Evolutionary conservation across 2,888 invertebrate species (phyloP).

Genomic region (Chalcosyrphus nemorum): DNA sequence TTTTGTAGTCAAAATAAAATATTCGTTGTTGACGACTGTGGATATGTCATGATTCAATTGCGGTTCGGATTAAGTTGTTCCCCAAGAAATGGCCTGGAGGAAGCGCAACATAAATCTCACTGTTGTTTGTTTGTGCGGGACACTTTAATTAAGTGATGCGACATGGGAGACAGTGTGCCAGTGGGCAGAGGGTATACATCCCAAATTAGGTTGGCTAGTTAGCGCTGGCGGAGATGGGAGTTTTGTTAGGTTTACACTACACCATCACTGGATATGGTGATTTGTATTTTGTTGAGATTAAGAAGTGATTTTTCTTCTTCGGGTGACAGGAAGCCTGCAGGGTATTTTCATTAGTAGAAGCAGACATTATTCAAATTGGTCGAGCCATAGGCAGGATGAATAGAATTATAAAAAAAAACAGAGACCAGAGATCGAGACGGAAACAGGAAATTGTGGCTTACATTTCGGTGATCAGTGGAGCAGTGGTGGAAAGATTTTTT

Average conservation of each 20-base stretch:
- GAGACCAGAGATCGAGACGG: slow-evolving; percentile 7
- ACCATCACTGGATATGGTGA: slow-evolving; percentile 29
- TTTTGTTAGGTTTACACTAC: slow-evolving; percentile 2
- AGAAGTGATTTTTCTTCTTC: slow-evolving; percentile 53
- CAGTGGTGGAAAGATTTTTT: not conserved
- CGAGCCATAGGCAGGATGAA: slow-evolving; percentile 47
- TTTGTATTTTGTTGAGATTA: slow-evolving; percentile 47
- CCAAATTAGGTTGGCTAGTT: slow-evolving; percentile 63
- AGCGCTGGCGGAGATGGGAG: slow-evolving; percentile 28
- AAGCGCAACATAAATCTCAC: slow-evolving; percentile 54
- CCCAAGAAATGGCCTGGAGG: slow-evolving; percentile 11
- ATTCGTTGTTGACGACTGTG: slow-evolving; percentile 50
- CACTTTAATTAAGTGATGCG: slow-evolving; percentile 55
- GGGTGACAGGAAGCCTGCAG: slow-evolving; percentile 50
- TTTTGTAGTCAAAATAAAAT: slow-evolving; percentile 20
- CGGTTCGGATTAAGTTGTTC: slow-evolving; percentile 53
- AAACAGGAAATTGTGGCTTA: slow-evolving; percentile 21
- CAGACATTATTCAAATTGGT: slow-evolving; percentile 54
- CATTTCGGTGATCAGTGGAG: not conserved
- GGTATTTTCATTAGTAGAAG: slow-evolving; percentile 54
- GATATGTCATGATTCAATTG: slow-evolving; percentile 70
- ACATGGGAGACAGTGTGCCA: slow-evolving; percentile 33
- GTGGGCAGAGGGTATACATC: slow-evolving; percentile 32
- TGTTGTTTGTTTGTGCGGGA: slow-evolving; percentile 55
- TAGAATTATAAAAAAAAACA: slow-evolving; percentile 10